These are phyloP conservation scores for Macrotrachela quadricornifera DNA, from an alignment of 1,140 invertebrate genomes.

Conservation along the genomic window DNA sequence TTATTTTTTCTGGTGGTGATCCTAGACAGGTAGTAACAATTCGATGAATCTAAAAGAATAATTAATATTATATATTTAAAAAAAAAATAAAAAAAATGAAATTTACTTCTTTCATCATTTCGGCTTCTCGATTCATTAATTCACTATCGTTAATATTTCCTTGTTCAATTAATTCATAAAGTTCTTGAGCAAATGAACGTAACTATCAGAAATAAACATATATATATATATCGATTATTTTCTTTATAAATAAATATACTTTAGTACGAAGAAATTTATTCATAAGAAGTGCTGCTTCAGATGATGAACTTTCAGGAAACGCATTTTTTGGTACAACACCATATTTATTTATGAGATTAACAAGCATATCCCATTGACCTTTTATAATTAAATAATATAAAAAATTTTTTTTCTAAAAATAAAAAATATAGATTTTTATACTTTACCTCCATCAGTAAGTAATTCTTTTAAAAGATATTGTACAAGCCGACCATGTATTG, in stretches of 20 bases:
- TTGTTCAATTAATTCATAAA: neutral
- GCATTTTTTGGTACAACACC: constrained; percentile 65
- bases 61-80: constrained; percentile 29
- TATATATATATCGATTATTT: no score
- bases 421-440: no score
- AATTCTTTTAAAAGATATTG: constrained; percentile 56
- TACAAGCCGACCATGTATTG: constrained; percentile 50
- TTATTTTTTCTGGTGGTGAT: constrained; percentile 49
- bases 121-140: no score
- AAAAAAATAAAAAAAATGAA: constrained; percentile 16
- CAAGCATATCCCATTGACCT: constrained; percentile 69
- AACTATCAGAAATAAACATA: no score
- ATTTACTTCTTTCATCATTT: no score
- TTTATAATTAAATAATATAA: no score
- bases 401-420: no score
- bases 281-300: constrained; percentile 47
- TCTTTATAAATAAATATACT: constrained; percentile 25
- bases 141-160: constrained; percentile 41
- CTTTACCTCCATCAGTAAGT: constrained; percentile 47
- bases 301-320: constrained; percentile 58
- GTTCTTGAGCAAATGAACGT: no score
- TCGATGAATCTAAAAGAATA: constrained; percentile 39
- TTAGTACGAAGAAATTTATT: constrained; percentile 56
- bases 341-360: constrained; percentile 60
- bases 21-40: constrained; percentile 45